Evolutionary conservation across 2,797 vertebrate species (phyloP).

Genomic region (Centropyge bicolor): DNA sequence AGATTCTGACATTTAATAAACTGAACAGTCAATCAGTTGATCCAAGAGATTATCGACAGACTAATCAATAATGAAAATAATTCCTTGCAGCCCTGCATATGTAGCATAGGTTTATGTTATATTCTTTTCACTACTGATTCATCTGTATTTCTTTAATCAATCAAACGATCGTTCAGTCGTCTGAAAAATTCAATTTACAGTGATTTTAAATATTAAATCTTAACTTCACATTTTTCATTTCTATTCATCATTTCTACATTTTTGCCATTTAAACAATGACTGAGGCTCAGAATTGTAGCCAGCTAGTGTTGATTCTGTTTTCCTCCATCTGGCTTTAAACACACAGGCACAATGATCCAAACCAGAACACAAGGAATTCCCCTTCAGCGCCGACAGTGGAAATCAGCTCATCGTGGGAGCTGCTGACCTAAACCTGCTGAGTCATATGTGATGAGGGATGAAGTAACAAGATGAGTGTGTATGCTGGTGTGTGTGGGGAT

Average conservation of each 20-base stretch:
- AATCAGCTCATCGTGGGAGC: not conserved
- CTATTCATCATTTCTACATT: no score
- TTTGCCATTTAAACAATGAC: not conserved
- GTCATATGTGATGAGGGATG: not conserved
- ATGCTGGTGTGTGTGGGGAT: not conserved
- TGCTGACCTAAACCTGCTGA: conserved; percentile 4
- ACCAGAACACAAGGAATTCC: conserved; percentile 1
- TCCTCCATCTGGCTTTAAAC: not conserved
- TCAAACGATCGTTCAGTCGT: not conserved
- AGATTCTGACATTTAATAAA: not conserved
- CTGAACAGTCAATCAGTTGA: no score
- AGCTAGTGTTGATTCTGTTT: not conserved
- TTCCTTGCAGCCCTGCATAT: no score
- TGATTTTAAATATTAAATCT: no score
- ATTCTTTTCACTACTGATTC: not conserved
- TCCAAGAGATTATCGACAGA: no score
- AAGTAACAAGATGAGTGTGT: not conserved
- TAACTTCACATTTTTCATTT: not conserved
- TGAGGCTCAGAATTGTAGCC: not conserved
- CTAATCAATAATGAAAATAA: no score
- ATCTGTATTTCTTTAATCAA: not conserved
- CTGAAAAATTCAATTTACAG: no score
- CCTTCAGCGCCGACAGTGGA: not conserved
- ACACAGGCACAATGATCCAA: not conserved
- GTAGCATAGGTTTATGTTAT: no score